These are phyloP conservation scores for Piliocolobus tephrosceles DNA, from an alignment of 2,113 vertebrate genomes.

Conservation along the genomic window DNA sequence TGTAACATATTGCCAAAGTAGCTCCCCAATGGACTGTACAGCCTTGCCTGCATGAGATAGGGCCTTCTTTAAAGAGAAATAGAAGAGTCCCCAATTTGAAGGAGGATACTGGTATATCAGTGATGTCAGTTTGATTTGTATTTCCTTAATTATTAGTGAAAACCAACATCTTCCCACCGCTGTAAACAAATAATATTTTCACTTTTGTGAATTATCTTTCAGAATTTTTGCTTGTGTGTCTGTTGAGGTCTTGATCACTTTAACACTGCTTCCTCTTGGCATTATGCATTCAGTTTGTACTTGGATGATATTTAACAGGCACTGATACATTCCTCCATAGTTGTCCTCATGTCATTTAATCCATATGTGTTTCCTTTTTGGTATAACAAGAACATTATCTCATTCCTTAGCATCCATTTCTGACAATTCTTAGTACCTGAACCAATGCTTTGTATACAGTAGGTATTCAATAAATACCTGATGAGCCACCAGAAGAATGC, in stretches of 20 bases:
- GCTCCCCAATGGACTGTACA: not conserved
- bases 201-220: not conserved
- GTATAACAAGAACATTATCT: not conserved
- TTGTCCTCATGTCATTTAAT: not conserved
- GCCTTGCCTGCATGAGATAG: not conserved
- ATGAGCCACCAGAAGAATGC: not conserved
- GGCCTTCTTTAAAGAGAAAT: not conserved
- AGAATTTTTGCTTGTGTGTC: not conserved
- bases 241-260: not conserved
- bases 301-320: not conserved
- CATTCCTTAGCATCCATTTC: not conserved
- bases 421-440: not conserved
- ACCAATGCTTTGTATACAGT: not conserved
- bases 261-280: not conserved
- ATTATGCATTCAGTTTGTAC: not conserved
- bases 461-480: not conserved
- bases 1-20: slow-evolving; percentile 30
- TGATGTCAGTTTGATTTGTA: not conserved
- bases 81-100: not conserved
- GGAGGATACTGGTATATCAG: not conserved
- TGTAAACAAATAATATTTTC: not conserved
- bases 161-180: not conserved
- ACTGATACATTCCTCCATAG: not conserved
- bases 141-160: not conserved
- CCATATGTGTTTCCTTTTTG: not conserved